These are phyloP conservation scores for Takifugu bimaculatus DNA, from an alignment of 2,113 vertebrate genomes.

Conservation along the genomic window DNA sequence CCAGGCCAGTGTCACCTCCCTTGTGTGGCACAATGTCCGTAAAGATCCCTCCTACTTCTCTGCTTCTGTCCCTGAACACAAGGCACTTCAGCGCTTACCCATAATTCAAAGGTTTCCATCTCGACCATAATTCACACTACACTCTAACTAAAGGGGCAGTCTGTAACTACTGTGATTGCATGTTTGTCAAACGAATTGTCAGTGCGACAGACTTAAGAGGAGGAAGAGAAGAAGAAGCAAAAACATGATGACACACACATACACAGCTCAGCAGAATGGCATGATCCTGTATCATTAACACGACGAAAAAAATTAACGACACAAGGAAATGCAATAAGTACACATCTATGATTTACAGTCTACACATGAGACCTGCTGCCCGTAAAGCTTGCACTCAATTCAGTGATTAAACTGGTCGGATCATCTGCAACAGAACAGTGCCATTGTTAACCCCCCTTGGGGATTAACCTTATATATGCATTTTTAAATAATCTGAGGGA, in stretches of 20 bases:
- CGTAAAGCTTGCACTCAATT: no score
- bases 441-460: no score
- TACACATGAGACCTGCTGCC: no score
- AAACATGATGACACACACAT: constrained; percentile 41
- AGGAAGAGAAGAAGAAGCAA: constrained; percentile 29
- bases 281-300: no score
- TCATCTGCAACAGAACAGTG: no score
- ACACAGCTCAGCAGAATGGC: neutral
- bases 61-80: constrained; percentile 56
- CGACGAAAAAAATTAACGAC: no score
- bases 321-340: no score
- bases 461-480: no score
- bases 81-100: constrained; percentile 62
- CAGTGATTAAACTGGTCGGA: no score
- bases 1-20: constrained; percentile 57
- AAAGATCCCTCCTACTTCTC: constrained; percentile 38
- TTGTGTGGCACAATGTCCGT: constrained; percentile 48
- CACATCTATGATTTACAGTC: no score
- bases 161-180: constrained; percentile 71
- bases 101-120: constrained; percentile 75
- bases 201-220: constrained; percentile 50
- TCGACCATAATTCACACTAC: constrained; percentile 71
- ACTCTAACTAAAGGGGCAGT: constrained; percentile 70
- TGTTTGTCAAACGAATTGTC: constrained; percentile 72
- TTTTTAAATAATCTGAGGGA: no score